Evolutionary conservation across 2,113 vertebrate species (phyloP), one percentile per base, ranked within the genome.

Genomic region (Onychostoma macrolepis): DNA sequence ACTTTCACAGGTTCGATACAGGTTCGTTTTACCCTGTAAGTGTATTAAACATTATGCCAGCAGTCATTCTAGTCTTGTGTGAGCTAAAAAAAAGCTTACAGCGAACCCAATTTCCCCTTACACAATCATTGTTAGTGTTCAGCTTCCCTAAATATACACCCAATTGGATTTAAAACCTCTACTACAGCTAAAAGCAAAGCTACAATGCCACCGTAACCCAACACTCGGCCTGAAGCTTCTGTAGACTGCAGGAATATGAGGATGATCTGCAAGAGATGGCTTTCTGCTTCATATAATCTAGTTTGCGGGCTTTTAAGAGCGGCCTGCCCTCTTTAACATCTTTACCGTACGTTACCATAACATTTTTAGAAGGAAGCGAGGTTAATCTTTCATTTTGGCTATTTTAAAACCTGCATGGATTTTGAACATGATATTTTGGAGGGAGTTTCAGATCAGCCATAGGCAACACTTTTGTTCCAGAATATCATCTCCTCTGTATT

Each of bases 271-370:
- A 33, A 30, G 48, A 86, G 63, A 86, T 28, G 56, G n/a, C n/a
- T 81, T 86, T 48, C 38, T 80, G 85, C 36, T 58, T 38, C 72
- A 77, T 75, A n/a, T 86, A 89, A 87, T 92, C 79, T 80, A 63
- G 56, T 91, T 90, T 84, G 10, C 17, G 17, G 65, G 89, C 85
- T 90, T 79, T 92, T 69, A 87, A 83, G 80, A 83, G 19, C 4
- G 43, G 50, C 13, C 56, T 88, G 50, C 65, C 63, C 65, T 75
- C 67, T 77, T 87, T 63, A 84, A 74, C 19, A 53, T 63, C 79
- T 63, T 80, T 81, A 65, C 58, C 15, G 9, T 65, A 61, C 4
- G n/a, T 28, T 21, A 65, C 38, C 15, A 26, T 58, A 69, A 71
- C 84, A 86, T 86, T 67, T 87, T 80, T 76, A 80, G 80, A 83